phyloP scores from a whole-genome alignment of 2,888 invertebrate species.

The Philhelius pedissequus region DNA sequence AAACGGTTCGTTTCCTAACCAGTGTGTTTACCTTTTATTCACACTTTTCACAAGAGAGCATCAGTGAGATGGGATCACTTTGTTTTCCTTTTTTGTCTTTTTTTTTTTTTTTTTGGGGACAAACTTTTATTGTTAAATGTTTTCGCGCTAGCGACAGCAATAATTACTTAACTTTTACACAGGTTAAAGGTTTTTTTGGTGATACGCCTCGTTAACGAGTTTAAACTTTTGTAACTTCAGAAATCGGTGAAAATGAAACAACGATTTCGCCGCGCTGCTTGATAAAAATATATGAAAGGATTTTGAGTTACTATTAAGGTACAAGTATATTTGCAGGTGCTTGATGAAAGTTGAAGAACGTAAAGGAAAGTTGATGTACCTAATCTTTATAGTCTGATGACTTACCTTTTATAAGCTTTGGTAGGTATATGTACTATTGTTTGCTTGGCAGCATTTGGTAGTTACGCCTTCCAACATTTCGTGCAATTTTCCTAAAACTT shows the following conservation, averaged over 20 bases:
- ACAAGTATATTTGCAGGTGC: background rate
- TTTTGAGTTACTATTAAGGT: background rate
- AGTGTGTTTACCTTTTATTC: slow-evolving; percentile 31
- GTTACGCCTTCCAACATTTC: too few species aligned
- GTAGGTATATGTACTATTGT: too few species aligned
- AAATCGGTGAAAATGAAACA: slow-evolving; percentile 34
- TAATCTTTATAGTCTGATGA: slow-evolving; percentile 1
- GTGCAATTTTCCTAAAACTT: background rate
- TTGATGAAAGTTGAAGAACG: background rate
- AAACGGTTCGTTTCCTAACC: slow-evolving; percentile 7
- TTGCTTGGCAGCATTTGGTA: background rate
- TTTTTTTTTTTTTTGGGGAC: slow-evolving; percentile 10
- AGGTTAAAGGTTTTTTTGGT: background rate
- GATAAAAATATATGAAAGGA: slow-evolving; percentile 18
- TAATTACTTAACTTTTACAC: slow-evolving; percentile 53
- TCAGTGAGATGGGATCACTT: too few species aligned
- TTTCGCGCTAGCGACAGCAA: slow-evolving; percentile 22
- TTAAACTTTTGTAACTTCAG: slow-evolving; percentile 25
- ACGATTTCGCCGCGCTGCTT: background rate
- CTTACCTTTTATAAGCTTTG: background rate
- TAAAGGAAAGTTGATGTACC: background rate
- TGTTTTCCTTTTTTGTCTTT: too few species aligned
- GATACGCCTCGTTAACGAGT: slow-evolving; percentile 34
- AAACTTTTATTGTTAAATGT: slow-evolving; percentile 55
- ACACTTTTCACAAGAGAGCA: background rate